These are phyloP conservation scores for Syngnathus floridae DNA, from an alignment of 2,113 vertebrate genomes.

Conservation along the genomic window DNA sequence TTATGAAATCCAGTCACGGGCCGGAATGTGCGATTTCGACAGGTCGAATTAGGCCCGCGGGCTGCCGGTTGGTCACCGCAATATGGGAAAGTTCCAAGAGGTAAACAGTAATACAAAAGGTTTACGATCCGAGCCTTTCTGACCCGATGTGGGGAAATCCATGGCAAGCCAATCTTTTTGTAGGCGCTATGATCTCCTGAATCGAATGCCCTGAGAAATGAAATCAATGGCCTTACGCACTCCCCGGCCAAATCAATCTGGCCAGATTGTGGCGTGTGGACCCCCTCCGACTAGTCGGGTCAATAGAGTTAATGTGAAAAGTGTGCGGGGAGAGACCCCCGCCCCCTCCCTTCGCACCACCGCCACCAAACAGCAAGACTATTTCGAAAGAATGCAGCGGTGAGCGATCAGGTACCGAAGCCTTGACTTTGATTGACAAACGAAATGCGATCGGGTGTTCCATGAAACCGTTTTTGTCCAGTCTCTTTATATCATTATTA, in stretches of 20 bases:
- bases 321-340: conserved; percentile 23
- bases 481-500: too few species aligned
- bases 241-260: conserved; percentile 56
- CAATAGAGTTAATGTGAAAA: conserved; percentile 51
- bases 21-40: too few species aligned
- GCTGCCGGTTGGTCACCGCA: too few species aligned
- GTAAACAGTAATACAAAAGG: conserved; percentile 66
- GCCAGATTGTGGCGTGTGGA: conserved; percentile 37
- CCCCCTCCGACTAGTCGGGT: conserved; percentile 34
- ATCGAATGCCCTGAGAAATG: conserved; percentile 60
- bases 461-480: too few species aligned
- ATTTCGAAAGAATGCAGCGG: background rate
- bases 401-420: background rate
- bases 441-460: too few species aligned
- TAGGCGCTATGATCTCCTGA: conserved; percentile 57
- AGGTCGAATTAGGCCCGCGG: too few species aligned
- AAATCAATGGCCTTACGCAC: conserved; percentile 66
- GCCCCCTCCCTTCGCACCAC: background rate
- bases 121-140: conserved; percentile 63
- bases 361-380: background rate
- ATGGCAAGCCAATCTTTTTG: conserved; percentile 67
- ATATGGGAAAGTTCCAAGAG: conserved; percentile 46
- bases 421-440: too few species aligned
- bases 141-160: conserved; percentile 66
- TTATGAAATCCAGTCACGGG: too few species aligned